Evolutionary conservation across 1,140 invertebrate genomes (phyloP).

Genomic region (Pentalonia nigronervosa): DNA sequence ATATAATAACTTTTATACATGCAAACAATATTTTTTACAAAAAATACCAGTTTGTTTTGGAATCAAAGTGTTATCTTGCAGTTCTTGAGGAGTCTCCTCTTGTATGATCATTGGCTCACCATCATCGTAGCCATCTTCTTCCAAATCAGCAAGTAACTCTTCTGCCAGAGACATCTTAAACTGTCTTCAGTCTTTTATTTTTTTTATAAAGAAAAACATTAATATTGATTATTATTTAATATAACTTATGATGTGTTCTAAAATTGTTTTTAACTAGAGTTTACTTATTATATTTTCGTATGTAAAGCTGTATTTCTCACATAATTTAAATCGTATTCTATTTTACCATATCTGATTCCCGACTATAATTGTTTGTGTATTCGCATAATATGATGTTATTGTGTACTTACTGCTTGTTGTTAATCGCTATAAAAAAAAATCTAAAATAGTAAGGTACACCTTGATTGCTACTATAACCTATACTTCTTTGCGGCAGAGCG

Average conservation of each 20-base stretch:
- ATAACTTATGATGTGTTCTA: background rate
- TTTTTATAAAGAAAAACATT: background rate
- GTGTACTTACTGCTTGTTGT: too few relatives aligned
- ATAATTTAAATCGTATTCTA: too few relatives aligned
- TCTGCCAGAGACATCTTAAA: slow-evolving; percentile 90
- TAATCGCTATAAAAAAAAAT: too few relatives aligned
- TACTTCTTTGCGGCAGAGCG: too few relatives aligned
- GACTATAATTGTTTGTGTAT: background rate
- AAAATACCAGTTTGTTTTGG: slow-evolving; percentile 75
- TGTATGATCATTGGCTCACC: slow-evolving; percentile 65
- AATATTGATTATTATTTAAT: background rate
- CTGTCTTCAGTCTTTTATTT: background rate
- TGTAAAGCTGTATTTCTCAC: too few relatives aligned
- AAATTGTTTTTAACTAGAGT: too few relatives aligned
- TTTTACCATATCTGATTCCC: background rate
- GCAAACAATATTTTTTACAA: background rate
- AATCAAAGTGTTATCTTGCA: slow-evolving; percentile 66
- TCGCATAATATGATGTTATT: too few relatives aligned
- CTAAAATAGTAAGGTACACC: too few relatives aligned
- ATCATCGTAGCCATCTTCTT: slow-evolving; percentile 83
- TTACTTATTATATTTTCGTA: too few relatives aligned
- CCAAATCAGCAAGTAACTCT: slow-evolving; percentile 92
- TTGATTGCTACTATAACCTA: too few relatives aligned
- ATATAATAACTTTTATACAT: background rate
- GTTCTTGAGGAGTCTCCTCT: slow-evolving; percentile 65